phyloP scores from a whole-genome alignment of 2,113 vertebrate genomes.

The Daubentonia madagascariensis region DNA sequence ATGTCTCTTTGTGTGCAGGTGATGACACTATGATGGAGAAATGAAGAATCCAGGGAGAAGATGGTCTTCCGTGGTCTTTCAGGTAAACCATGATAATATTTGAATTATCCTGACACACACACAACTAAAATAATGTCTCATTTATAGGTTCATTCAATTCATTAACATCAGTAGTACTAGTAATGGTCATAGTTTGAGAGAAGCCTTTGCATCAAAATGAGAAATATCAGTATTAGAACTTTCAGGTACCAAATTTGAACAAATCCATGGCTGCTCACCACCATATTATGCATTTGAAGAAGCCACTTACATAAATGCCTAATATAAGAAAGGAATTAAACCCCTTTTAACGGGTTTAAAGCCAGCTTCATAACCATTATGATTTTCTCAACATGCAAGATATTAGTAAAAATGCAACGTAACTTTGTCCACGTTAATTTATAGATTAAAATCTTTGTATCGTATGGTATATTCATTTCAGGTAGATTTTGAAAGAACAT shows the following conservation, averaged over 20 bases:
- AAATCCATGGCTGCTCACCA: too few relatives aligned
- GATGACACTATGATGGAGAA: not conserved
- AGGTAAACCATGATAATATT: not conserved
- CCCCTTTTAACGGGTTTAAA: too few relatives aligned
- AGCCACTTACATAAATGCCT: too few relatives aligned
- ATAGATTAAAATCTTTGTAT: too few relatives aligned
- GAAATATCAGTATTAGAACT: not conserved
- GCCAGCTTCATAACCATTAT: too few relatives aligned
- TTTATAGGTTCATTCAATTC: not conserved
- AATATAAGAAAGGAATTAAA: too few relatives aligned
- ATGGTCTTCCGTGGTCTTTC: rapidly evolving
- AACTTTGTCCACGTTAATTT: too few relatives aligned
- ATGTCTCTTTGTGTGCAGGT: not conserved
- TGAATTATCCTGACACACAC: not conserved
- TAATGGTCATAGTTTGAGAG: not conserved
- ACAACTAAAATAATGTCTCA: not conserved
- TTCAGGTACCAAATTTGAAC: not conserved
- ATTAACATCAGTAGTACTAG: not conserved
- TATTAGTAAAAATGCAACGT: too few relatives aligned
- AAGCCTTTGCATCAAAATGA: not conserved
- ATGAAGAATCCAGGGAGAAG: not conserved
- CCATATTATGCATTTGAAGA: too few relatives aligned
- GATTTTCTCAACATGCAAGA: too few relatives aligned
- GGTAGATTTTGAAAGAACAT: not conserved
- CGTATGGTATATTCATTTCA: too few relatives aligned